These are phyloP conservation scores for Sinocyclocheilus rhinocerous DNA, from an alignment of 2,113 vertebrate genomes.

Conservation along the genomic window DNA sequence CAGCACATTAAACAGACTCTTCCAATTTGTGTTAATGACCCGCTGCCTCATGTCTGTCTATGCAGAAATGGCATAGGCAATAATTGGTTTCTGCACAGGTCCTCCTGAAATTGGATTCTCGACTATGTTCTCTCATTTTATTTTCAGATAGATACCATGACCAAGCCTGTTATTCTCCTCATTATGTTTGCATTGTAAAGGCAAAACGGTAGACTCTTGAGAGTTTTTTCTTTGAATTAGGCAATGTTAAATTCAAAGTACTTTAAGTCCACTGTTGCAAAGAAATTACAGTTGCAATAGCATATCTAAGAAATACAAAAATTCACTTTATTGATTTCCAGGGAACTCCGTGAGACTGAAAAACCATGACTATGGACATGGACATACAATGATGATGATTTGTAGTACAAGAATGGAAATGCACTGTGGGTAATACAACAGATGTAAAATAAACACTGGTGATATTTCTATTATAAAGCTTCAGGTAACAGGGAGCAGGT, in stretches of 20 bases:
- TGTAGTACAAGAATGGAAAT: neutral
- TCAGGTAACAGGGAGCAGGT: neutral
- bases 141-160: conserved; percentile 68
- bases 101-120: conserved; percentile 74
- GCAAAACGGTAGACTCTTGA: conserved; percentile 67
- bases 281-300: neutral
- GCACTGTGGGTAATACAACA: neutral
- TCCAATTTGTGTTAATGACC: conserved; percentile 63
- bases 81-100: conserved; percentile 72
- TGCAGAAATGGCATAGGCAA: conserved; percentile 56
- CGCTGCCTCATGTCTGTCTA: conserved; percentile 57
- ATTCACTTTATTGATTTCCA: conserved; percentile 3
- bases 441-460: too few relatives aligned
- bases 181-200: conserved; percentile 71
- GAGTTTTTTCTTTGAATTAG: conserved; percentile 60
- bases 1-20: conserved; percentile 53
- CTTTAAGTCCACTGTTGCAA: neutral
- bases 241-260: conserved; percentile 7
- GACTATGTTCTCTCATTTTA: conserved; percentile 71
- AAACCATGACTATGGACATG: conserved; percentile 1
- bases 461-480: neutral
- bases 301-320: conserved; percentile 15
- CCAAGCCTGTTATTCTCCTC: conserved; percentile 72
- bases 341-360: neutral
- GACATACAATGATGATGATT: neutral